Evolutionary conservation across 2,113 vertebrate species (phyloP), one percentile per base, ranked within the genome.

Genomic region (Pavo muticus): DNA sequence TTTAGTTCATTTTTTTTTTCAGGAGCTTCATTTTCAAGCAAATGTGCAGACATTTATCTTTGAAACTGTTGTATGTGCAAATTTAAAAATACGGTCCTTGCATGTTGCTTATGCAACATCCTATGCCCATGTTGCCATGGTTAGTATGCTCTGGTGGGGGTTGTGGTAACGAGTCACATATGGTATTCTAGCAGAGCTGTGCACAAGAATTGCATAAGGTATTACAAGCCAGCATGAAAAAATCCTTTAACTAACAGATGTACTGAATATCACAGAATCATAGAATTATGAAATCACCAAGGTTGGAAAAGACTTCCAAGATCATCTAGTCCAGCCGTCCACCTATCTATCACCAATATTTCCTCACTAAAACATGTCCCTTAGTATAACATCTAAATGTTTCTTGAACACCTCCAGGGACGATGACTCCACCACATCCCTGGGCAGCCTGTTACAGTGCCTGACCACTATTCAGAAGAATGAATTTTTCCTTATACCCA

Each of bases 71-170:
- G 27, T 86, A 67, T 87, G 85, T 95, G 90, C 95, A 86, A 73
- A 94, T 95, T 96, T 97, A 95, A 97, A 95, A 90, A 95, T 91
- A 93, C 15, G 37, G 52, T 30, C 80, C 81, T 77, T 35, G 75
- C 67, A 84, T 70, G 87, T 84, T 91, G 88, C 94, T 96, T 94
- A 96, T 94, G 94, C 94, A 97, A 93, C 61, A 84, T 96, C 91
- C 89, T 94, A 96, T 97, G 87, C 93, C 90, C 76, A 45, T 90
- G 97, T 98, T 98, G 97, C 97, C 93, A 97, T 97, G 97, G 97
- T 86, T 97, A 97, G 95, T 89, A 48, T 77, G 79, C 91, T 94
- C 97, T 94, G 94, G 91, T 91, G 77, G 95, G 95, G 91, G 92
- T 95, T 97, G 73, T 97, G 96, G 96, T 93, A 98, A 95, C 95